Conservation (phyloP, 2,888 invertebrate genomes). For the Ennomos erosarius region DNA sequence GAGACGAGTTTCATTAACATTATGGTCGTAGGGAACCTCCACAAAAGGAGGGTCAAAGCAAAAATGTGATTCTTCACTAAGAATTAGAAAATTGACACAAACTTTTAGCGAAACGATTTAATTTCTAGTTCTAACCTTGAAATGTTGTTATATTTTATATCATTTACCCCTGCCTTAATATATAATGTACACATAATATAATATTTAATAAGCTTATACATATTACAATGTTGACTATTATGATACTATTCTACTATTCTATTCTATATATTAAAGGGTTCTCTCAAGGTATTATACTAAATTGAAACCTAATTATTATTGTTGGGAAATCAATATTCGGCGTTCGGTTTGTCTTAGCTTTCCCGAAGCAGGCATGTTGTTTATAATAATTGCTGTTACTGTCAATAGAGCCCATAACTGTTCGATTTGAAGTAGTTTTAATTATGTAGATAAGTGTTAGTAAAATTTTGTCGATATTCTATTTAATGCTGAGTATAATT, state of each 20-base stretch:
- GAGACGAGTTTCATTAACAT: conserved; percentile 49
- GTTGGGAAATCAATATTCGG: conserved; percentile 43
- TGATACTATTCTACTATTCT: conserved; percentile 62
- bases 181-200: conserved; percentile 55
- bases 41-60: conserved; percentile 31
- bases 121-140: conserved; percentile 56
- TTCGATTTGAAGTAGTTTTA: conserved; percentile 72
- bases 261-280: conserved; percentile 48
- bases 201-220: conserved; percentile 75
- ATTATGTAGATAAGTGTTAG: conserved; percentile 74
- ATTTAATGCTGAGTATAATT: conserved; percentile 55
- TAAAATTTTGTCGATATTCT: conserved; percentile 55
- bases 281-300: conserved; percentile 49
- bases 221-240: conserved; percentile 84
- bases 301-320: conserved; percentile 33
- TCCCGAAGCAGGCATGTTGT: conserved; percentile 29
- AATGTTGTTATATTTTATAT: conserved; percentile 75
- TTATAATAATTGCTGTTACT: conserved; percentile 40
- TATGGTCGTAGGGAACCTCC: conserved; percentile 43
- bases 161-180: conserved; percentile 74
- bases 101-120: conserved; percentile 54
- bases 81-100: conserved; percentile 52
- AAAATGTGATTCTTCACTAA: conserved; percentile 53
- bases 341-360: conserved; percentile 32
- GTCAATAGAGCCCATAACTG: conserved; percentile 62